Evolutionary conservation across 2,888 invertebrate species (phyloP), one percentile per base, ranked within the genome.

Genomic region (Apomyelois bistriatella): DNA sequence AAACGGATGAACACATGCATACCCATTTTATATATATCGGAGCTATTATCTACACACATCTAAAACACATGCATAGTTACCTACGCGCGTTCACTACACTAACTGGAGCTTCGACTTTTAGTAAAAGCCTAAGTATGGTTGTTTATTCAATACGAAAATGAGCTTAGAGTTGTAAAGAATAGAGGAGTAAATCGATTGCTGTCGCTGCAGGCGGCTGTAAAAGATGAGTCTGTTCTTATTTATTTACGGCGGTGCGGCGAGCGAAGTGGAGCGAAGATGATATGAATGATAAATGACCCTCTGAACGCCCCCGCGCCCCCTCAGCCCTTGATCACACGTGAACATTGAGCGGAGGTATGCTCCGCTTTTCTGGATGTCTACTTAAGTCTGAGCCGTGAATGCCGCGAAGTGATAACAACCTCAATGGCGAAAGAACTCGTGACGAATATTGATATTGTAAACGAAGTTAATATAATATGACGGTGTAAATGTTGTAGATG

Each of bases 191-290:
- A 71, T 82, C 54, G 67, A 57, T 55, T 71, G 71, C 49, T 58
- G 57, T 47, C 52, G 54, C 54, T 59, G 60, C 65, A 69, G 74
- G 71, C 79, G 84, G 80, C 85, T 86, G 87, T 87, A 88, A 88
- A 89, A 89, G 89, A 90, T 89, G 89, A 86, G 84, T 85, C 88
- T 89, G 89, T 90, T 88, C 89, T 89, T 90, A 89, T 90, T 90
- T 90, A 90, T 90, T 90, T 90, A 90, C 88, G 85, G 82, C 84
- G 88, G 84, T 85, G 89, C 87, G 89, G 88, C 88, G 90, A 89
- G 88, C 89, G 90, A 89, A 90, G 89, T 90, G 87, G 90, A 90
- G 90, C 90, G 89, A 89, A 90, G 90, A 90, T 90, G 90, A 90
- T 90, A 90, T 90, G 89, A 90, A 90, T 90, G 90, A 90, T 90